Evolutionary conservation across 2,113 vertebrate species (phyloP), one percentile per base, ranked within the genome.

Genomic region (Chloropsis hardwickii): DNA sequence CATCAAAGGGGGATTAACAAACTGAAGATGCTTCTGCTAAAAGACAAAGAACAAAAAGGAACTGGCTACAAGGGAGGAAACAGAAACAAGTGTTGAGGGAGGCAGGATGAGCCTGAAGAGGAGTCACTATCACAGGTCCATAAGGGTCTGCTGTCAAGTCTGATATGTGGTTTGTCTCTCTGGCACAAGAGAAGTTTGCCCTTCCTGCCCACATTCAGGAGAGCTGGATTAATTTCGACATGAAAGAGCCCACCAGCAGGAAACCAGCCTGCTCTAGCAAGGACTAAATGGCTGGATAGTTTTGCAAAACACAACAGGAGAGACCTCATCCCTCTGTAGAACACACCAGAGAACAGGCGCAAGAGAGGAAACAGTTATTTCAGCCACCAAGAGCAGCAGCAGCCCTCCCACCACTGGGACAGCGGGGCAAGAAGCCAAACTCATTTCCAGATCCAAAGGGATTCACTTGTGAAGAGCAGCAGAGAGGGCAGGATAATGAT

Each of bases 1-100:
- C 79, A 79, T 91, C 70, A 93, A 92, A 96, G 76, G 35, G 44
- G 50, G 88, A 97, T 83, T 82, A 92, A 35, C 61, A 69, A 77
- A 73, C 20, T n/a, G 58, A 77, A 58, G 54, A 80, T 60, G 23
- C 48, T 79, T 48, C 47, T 72, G 42, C 71, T 70, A 51, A 74
- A 86, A 86, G 47, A 28, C 45, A 37, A 31, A 25, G 37, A 40
- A 48, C 27, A 53, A n/a, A 88, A 39, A 40, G 47, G 35, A 90
- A 31, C 27, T 20, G 64, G 58, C 58, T 86, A 35, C 45, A 54
- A 57, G 29, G 16, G 14, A 65, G 14, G 39, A 40, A 65, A 18
- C 8, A 44, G 20, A 83, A 84, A 84, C 8, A 31, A n/a, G 29
- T 2, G 3, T 18, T 65, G 54, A 42, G 11, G 88, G 33, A 78